Percentiles rank a stretch among this genome's conserved stretches.
Conservation (phyloP, 2,113 vertebrate genomes). For the Clarias magur region DNA sequence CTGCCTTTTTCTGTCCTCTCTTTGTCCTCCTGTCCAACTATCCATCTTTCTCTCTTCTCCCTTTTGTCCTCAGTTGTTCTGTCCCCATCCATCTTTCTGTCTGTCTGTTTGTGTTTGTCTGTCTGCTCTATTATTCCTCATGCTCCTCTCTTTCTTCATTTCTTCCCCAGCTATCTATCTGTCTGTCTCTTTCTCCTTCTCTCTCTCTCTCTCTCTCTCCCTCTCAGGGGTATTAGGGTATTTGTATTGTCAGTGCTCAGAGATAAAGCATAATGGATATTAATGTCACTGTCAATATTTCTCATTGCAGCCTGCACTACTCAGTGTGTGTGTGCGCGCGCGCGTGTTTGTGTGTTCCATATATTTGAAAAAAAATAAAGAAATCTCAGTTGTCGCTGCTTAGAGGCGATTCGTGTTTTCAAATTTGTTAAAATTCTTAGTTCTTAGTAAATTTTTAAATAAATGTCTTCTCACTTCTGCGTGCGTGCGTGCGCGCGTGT, state of each 20-base stretch:
- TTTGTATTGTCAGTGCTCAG: conserved; percentile 43
- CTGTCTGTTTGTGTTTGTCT: not conserved
- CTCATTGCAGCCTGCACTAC: conserved; percentile 29
- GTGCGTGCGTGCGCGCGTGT: conserved; percentile 45
- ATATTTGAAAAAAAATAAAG: not conserved
- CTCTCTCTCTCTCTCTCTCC: not conserved
- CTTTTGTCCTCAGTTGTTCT: not conserved
- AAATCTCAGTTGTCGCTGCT: not conserved
- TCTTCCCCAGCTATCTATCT: not conserved
- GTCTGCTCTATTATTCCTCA: too few species aligned
- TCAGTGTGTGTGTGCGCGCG: conserved; percentile 32
- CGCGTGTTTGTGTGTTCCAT: conserved; percentile 17
- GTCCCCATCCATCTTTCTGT: not conserved
- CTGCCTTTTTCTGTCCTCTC: not conserved
- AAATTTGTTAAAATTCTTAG: not conserved
- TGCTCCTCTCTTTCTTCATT: not conserved
- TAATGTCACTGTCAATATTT: conserved; percentile 57
- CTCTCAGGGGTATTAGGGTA: not conserved
- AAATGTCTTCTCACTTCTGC: too few species aligned
- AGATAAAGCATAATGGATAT: conserved; percentile 55
- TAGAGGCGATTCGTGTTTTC: not conserved
- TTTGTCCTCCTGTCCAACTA: not conserved
- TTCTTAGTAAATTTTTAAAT: not conserved
- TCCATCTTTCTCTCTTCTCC: not conserved
- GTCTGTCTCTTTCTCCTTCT: not conserved